Evolutionary conservation across 2,797 vertebrate species (phyloP), one percentile per base, ranked within the genome.

Genomic region (Meda fulgida): DNA sequence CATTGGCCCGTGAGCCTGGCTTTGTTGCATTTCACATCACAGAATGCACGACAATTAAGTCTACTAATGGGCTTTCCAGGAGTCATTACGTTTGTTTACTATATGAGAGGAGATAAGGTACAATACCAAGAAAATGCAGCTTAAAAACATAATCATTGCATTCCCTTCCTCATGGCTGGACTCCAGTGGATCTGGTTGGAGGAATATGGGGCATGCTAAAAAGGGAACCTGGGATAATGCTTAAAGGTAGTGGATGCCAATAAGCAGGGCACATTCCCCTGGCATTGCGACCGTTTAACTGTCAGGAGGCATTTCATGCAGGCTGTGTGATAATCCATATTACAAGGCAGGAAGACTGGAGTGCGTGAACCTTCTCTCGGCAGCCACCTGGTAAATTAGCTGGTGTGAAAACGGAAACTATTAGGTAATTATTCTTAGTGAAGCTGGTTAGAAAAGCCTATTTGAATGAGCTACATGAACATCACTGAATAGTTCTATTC

Each of bases 301-400:
- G 88, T 86, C 84, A 84, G 36, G 77, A 79, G 7, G 26, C 77
- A 84, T 90, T 87, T 90, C 73, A 85, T 86, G 71, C 83, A 88
- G 58, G 82, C 70, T 40, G 78, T 77, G 26, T 80, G 66, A 89
- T 85, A 84, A 84, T 85, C 76, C 83, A 80, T 76, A 89, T 83
- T 78, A 80, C 48, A 65, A 40, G 60, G 46, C 55, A 34, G n/a
- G 80, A 83, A 81, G 79, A 87, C 34, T 79, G 58, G 53, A 73
- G 26, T 73, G 60, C 13, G 34, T 84, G 78, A 89, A 83, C 85
- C 58, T 34, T 55, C 83, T 80, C 81, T 72, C 16, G 43, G 46
- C 19, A 58, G 34, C 48, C 60, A 55, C 34, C 65, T 63, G 69
- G 69, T 82, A 29, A 84, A 83, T 84, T 69, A 70, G 58, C 58